A percentile compares a stretch with the other conserved stretches of the same genome.
Conservation (phyloP, 1,140 invertebrate genomes). For the Harlomillsia oculata region DNA sequence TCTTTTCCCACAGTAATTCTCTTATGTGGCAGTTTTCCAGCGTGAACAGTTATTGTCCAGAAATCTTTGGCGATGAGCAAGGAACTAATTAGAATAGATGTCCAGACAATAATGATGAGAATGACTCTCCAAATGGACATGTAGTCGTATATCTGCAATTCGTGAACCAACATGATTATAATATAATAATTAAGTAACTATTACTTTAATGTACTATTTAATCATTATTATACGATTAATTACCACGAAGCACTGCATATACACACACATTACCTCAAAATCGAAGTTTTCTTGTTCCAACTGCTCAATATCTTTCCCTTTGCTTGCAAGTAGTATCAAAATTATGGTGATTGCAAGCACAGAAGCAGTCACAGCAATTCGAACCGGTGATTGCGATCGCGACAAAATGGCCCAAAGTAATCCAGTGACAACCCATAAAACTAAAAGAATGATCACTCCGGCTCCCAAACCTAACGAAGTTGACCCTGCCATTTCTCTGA, state of each 20-base stretch:
- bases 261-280: neutral
- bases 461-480: constrained; percentile 17
- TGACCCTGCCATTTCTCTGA: constrained; percentile 20
- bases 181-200: neutral
- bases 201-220: neutral
- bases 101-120: constrained; percentile 14
- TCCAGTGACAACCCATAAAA: constrained; percentile 20
- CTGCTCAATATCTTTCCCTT: neutral
- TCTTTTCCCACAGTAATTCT: too few relatives aligned
- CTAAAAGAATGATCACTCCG: constrained; percentile 21
- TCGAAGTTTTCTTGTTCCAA: neutral
- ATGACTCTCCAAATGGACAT: constrained; percentile 24
- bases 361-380: constrained; percentile 2
- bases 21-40: too few relatives aligned
- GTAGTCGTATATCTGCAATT: constrained; percentile 26
- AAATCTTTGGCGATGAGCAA: constrained; percentile 6
- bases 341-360: constrained; percentile 8
- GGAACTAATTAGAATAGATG: constrained; percentile 4
- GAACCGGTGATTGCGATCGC: constrained; percentile 5
- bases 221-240: neutral
- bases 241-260: neutral
- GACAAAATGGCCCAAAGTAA: constrained; percentile 25
- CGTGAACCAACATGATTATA: neutral
- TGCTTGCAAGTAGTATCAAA: constrained; percentile 23
- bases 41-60: constrained; percentile 29